Evolutionary conservation across 2,113 vertebrate genomes (phyloP), one percentile per base, ranked within the genome.

Genomic region (Indicator maculatus): DNA sequence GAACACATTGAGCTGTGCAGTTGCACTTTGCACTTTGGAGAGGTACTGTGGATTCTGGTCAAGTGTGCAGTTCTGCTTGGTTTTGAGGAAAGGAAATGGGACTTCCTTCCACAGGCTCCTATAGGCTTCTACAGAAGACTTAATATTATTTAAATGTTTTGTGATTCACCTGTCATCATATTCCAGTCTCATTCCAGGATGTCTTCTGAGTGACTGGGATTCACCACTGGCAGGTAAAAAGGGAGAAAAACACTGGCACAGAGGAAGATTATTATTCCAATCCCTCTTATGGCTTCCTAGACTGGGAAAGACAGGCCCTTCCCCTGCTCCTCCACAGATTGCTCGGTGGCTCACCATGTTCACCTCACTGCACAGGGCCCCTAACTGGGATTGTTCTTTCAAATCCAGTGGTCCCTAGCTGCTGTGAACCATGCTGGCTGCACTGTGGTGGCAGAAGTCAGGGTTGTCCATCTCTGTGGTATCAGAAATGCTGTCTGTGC

Each of bases 161-260:
- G 30, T 76, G 61, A 58, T 45, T 90, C 33, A n/a, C 39, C 19
- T 73, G 6, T 65, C 30, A 9, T n/a, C n/a, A n/a, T 0, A 11
- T 15, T 58, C 50, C 55, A 59, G 24, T 10, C 39, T 93, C 58
- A 53, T 44, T 72, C 38, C 55, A 64, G 63, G 36, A 36, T 31
- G 14, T 59, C 65, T 88, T 73, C 58, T 1, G 7, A n/a, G 21
- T 5, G 8, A 50, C 16, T 61, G 58, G 45, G 38, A 64, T 81
- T 92, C 65, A 64, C 33, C 27, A 36, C 6, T 60, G 70, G 44
- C 53, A 88, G 63, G 61, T 50, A 56, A 53, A 67, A 64, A 16
- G 11, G 12, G 16, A 75, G 44, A 67, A 60, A 81, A 1, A 0
- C 8, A 71, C 45, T 20, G 10, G 38, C 73, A 65, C 0, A 0